These are phyloP conservation scores for Synanthedon vespiformis DNA, from an alignment of 2,888 invertebrate species.

Conservation along the genomic window DNA sequence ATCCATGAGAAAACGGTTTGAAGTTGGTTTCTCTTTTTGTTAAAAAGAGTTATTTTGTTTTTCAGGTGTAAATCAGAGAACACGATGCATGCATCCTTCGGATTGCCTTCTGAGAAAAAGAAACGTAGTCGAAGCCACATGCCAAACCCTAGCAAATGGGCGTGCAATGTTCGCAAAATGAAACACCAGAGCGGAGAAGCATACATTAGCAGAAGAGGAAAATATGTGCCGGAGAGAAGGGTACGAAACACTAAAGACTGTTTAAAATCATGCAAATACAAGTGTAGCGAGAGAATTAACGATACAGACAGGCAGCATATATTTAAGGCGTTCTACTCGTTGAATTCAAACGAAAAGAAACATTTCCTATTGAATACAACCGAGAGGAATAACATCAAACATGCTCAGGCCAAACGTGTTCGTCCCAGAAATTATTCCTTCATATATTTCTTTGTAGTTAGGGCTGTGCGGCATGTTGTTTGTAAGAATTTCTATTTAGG, in stretches of 20 bases:
- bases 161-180: conserved; percentile 48
- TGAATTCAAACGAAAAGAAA: conserved; percentile 54
- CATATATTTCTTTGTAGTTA: conserved; percentile 51
- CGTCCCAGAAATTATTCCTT: conserved; percentile 46
- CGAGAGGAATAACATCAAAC: conserved; percentile 41
- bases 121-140: conserved; percentile 32
- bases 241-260: conserved; percentile 54
- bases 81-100: conserved; percentile 11
- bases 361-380: conserved; percentile 57
- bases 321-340: conserved; percentile 55
- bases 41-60: no score
- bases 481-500: conserved; percentile 62
- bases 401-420: conserved; percentile 17
- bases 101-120: conserved; percentile 7
- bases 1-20: no score
- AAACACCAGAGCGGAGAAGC: conserved; percentile 60
- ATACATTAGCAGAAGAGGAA: conserved; percentile 50
- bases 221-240: conserved; percentile 45
- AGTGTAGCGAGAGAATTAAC: conserved; percentile 49
- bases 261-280: conserved; percentile 45
- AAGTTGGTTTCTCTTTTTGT: no score
- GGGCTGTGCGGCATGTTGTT: conserved; percentile 41
- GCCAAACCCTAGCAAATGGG: conserved; percentile 51
- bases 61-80: conserved; percentile 29
- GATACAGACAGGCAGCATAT: conserved; percentile 49